Evolutionary conservation across 2,113 vertebrate species (phyloP).

Genomic region (Mormyrus iriodes): DNA sequence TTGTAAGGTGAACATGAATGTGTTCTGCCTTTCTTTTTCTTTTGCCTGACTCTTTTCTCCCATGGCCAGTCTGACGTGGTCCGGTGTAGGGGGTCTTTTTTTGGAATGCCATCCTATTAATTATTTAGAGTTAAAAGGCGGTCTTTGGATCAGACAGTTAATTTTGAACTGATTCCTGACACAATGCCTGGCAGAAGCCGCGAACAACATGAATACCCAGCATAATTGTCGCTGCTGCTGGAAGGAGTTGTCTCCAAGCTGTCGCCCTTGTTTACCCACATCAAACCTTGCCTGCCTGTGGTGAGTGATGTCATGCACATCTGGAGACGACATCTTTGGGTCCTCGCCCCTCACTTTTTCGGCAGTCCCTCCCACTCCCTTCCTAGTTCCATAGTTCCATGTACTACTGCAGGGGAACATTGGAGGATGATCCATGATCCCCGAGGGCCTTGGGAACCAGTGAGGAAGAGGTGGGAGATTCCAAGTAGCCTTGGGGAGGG

Average conservation of each 20-base stretch:
- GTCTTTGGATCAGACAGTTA: not conserved
- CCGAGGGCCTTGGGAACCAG: not conserved
- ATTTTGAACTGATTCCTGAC: not conserved
- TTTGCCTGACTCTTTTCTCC: not conserved
- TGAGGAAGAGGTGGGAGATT: not conserved
- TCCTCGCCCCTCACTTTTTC: not conserved
- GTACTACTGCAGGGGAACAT: constrained; percentile 1
- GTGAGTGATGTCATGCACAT: constrained; percentile 18
- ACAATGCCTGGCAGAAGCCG: not conserved
- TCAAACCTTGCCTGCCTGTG: not conserved
- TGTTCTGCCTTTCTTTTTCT: not conserved
- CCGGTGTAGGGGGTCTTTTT: not conserved
- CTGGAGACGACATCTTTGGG: constrained; percentile 10
- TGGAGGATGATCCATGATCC: not conserved
- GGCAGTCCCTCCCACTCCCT: not conserved
- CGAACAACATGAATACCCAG: not conserved
- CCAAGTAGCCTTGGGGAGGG: not conserved
- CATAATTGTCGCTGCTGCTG: not conserved
- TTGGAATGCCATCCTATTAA: not conserved
- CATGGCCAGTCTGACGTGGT: not conserved
- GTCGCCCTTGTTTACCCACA: not conserved
- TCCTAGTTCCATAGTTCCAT: not conserved
- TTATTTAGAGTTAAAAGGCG: not conserved
- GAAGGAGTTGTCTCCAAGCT: not conserved
- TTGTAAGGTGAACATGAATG: not conserved